Evolutionary conservation across 2,888 invertebrate genomes (phyloP), one percentile per base, ranked within the genome.

Genomic region (Emmelina monodactyla): DNA sequence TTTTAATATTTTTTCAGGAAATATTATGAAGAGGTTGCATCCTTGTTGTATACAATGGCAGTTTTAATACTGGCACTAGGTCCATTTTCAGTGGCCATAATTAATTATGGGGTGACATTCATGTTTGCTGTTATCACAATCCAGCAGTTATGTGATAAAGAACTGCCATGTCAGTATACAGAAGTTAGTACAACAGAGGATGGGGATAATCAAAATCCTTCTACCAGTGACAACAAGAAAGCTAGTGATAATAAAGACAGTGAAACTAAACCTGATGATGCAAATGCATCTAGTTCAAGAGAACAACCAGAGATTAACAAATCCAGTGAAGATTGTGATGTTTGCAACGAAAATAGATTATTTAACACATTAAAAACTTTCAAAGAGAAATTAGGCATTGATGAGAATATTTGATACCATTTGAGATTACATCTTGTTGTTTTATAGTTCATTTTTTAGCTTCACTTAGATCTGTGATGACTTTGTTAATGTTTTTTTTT

Each of bases 61-160:
- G 64, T 84, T 5, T 54, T 82, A 14, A 72, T 82, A 32, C 56
- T 88, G 39, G 67, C 84, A 4, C 79, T 85, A 42, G 84, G 85
- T 2, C 85, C 86, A 13, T 70, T 85, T 32, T 83, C 85, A 0
- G 51, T 88, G 4, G 82, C 83, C 45, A 68, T 85, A 11, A 69
- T 88, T 5, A 85, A 84, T 50, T 84, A 83, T 49, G 67, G 85
- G 16, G 66, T 88, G 29, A 69, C 84, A 11, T 58, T 71, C 4
- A 73, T 82, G 43, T 83, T 86, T 47, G 56, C 69, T 2, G 40
- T 84, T 2, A 75, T 87, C 15, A 80, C 83, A 3, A 14, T 82
- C 5, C 87, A 87, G 50, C 87, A 88, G 49, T 33, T 83, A 10
- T 64, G 72, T 51, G 57, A 75, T 41, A 45, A 44, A 33, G 60